phyloP scores from a whole-genome alignment of 1,140 invertebrate genomes.

The Brachionus plicatilis region DNA sequence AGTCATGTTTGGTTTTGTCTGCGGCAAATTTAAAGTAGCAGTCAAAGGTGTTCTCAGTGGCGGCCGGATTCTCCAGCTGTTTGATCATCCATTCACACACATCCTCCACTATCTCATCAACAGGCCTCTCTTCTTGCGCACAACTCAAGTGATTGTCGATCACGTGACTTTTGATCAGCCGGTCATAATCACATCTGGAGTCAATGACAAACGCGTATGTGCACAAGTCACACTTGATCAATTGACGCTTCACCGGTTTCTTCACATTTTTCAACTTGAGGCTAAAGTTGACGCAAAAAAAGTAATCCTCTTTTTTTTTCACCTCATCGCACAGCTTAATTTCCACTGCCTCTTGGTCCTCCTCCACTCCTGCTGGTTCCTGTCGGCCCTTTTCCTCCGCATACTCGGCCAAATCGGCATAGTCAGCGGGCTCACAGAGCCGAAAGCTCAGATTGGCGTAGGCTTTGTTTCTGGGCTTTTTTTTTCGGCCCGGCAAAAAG shows the following conservation, averaged over 20 bases:
- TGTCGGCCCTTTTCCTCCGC: not conserved
- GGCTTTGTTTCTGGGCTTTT: not conserved
- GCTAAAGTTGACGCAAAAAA: not conserved
- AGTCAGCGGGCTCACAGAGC: not conserved
- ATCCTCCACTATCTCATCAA: not conserved
- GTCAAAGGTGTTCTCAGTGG: not conserved
- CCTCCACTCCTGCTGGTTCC: not conserved
- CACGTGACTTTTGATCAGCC: not conserved
- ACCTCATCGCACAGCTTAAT: not conserved
- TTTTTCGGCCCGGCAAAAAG: not conserved
- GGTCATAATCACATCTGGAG: not conserved
- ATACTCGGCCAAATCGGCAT: not conserved
- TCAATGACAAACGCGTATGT: not conserved
- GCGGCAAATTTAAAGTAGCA: not conserved
- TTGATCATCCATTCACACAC: not conserved
- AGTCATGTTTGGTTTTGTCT: not conserved
- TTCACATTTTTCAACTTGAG: not conserved
- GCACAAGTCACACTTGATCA: conserved; percentile 27
- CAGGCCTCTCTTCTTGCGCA: not conserved
- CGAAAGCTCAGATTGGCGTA: not conserved
- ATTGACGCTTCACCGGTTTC: not conserved
- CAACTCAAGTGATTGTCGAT: not conserved
- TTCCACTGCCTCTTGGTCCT: not conserved
- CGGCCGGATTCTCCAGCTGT: not conserved
- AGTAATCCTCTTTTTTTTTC: conserved; percentile 11